Evolutionary conservation across 2,888 invertebrate species (phyloP).

Genomic region (Choristoneura rosaceana): DNA sequence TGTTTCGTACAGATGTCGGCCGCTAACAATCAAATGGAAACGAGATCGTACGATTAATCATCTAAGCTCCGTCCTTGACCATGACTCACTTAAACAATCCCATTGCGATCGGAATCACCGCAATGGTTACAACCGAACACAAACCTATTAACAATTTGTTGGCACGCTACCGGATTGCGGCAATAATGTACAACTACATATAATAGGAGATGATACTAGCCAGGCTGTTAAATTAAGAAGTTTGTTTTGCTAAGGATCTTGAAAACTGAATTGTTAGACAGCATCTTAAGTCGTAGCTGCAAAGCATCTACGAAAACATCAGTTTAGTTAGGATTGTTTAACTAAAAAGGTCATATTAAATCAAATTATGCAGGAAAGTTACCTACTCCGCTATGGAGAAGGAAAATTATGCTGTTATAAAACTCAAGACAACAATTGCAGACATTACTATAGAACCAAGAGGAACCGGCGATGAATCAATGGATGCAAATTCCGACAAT

Average conservation of each 20-base stretch:
- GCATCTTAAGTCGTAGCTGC: no score
- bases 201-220: not conserved
- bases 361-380: no score
- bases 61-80: conserved; percentile 51
- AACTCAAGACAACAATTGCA: not conserved
- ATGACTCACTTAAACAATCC: conserved; percentile 42
- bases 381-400: no score
- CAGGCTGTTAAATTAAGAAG: not conserved
- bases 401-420: not conserved
- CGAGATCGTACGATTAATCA: conserved; percentile 40
- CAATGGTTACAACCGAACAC: conserved; percentile 15
- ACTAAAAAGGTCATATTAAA: no score
- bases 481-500: not conserved
- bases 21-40: conserved; percentile 36
- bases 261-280: no score
- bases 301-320: no score
- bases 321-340: no score
- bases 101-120: conserved; percentile 37
- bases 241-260: no score
- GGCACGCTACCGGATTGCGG: conserved; percentile 32
- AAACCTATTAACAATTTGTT: conserved; percentile 32
- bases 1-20: conserved; percentile 28
- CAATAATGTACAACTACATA: conserved; percentile 18
- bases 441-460: not conserved
- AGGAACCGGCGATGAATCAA: not conserved